Base-by-base conservation (phyloP, 1,140 invertebrate species). In the Cotesia vestalis region DNA sequence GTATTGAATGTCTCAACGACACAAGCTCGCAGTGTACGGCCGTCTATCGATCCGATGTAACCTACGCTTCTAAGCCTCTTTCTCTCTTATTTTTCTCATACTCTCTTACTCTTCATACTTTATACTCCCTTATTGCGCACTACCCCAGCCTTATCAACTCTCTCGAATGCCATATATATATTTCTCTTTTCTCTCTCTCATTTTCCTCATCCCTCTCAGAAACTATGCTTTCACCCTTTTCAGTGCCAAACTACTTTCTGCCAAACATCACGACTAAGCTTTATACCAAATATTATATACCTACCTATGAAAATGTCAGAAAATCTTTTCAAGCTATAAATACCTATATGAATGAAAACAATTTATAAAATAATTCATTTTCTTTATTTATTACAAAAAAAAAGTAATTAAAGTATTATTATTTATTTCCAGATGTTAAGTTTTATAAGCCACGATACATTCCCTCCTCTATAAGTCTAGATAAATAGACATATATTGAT, bases 31-130 rank as follows among this genome's bases (percentile, higher is more conserved):
- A 75, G 78, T 80, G 76, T 76, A 83, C 75, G 78, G 75, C 76
- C 77, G 76, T 62, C 69, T 83, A 82, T 83, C 81, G 80, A 83
- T 83, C 80, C 55, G 20, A 38, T 36, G 55, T 57, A 80, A 75
- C 76, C 78, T 75, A 81, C 79, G 78, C 75, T 77, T 80, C 75
- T 75, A 46, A 46, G 5, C 40, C 71, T 79, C 75, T 75, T 69
- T 80, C 74, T 72, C 75, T 80, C 76, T 40, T 4, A 64, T n/a
- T 36, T 53, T 52, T 69, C 52, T 20, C 12, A n/a, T 51, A 17
- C 35, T 35, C 53, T 40, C 35, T 59, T n/a, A 27, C 36, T 36
- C 20, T 36, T 71, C 74, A 69, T 66, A 14, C 35, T 46, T 71
- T 75, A 69, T 66, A 34, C 35, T 46, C 27, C 46, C 38, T 69